Evolutionary conservation across 2,797 vertebrate genomes (phyloP).

Genomic region (Schizothorax lantsangensis): DNA sequence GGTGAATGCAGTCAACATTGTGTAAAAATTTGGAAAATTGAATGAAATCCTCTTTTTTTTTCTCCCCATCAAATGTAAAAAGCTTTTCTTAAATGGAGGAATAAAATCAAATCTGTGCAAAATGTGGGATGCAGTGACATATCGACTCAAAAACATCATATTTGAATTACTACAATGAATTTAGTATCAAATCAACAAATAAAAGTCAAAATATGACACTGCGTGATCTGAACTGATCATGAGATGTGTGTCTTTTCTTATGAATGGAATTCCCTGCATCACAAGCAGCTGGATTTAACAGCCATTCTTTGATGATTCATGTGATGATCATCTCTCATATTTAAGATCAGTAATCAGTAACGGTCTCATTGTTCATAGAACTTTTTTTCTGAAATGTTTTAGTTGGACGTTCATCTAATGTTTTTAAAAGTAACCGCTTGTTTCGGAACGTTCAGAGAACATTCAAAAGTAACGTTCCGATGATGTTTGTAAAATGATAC

Average conservation of each 20-base stretch:
- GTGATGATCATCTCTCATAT: neutral
- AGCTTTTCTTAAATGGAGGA: too few species aligned
- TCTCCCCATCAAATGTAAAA: too few species aligned
- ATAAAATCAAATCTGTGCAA: too few species aligned
- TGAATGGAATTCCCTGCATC: neutral
- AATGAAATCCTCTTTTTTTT: too few species aligned
- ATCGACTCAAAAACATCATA: too few species aligned
- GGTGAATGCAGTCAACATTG: too few species aligned
- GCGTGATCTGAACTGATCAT: neutral
- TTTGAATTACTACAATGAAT: too few species aligned
- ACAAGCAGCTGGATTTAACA: neutral
- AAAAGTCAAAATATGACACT: neutral
- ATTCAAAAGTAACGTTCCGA: neutral
- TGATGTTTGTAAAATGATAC: neutral
- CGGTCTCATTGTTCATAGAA: too few species aligned
- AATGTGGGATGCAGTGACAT: too few species aligned
- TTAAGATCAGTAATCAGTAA: neutral
- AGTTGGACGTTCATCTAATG: neutral
- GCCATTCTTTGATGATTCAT: fast-evolving
- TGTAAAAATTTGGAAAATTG: too few species aligned
- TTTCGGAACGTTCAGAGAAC: neutral
- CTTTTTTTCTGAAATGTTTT: neutral
- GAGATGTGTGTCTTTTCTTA: neutral
- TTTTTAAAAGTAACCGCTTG: neutral
- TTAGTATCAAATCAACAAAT: neutral